A percentile compares a stretch with the other conserved stretches of the same genome.
Conservation (phyloP, 2,113 vertebrate species). For the Actinemys pallida region DNA sequence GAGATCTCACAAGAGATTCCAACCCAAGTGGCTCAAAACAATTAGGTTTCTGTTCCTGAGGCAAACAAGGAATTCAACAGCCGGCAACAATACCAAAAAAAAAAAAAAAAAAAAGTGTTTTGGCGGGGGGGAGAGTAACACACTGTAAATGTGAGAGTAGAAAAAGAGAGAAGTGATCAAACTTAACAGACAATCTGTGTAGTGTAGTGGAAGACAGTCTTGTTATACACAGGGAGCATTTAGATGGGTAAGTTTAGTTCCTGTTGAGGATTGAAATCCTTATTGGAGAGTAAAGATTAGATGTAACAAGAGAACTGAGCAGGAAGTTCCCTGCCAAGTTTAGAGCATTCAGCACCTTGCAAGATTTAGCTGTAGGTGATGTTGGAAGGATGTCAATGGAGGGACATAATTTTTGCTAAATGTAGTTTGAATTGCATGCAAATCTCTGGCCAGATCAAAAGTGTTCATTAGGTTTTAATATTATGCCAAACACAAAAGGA, state of each 20-base stretch:
- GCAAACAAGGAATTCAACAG: not conserved
- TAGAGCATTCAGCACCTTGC: constrained; percentile 5
- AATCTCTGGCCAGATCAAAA: constrained; percentile 32
- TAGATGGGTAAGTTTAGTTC: not conserved
- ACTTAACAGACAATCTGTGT: rapidly evolving
- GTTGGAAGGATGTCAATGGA: constrained; percentile 59
- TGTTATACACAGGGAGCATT: rapidly evolving
- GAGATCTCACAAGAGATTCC: not conserved
- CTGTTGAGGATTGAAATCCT: not conserved
- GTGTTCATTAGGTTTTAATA: constrained; percentile 8
- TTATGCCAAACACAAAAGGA: constrained; percentile 52
- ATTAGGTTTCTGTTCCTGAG: rapidly evolving
- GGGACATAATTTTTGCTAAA: constrained; percentile 63
- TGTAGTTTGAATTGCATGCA: constrained; percentile 47
- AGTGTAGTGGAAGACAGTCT: not conserved
- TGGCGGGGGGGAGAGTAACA: not conserved
- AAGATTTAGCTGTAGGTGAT: not conserved
- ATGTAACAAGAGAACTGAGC: constrained; percentile 38
- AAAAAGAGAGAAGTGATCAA: rapidly evolving
- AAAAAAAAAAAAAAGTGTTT: too few relatives aligned
- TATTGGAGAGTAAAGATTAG: not conserved
- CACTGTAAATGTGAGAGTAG: rapidly evolving
- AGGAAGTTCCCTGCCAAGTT: constrained; percentile 59
- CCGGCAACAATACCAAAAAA: not conserved
- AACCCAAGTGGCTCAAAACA: not conserved